A percentile compares a stretch with the other conserved stretches of the same genome.
phyloP scores from a whole-genome alignment of 2,797 vertebrate species.

The Amblyopsis hoosieri region DNA sequence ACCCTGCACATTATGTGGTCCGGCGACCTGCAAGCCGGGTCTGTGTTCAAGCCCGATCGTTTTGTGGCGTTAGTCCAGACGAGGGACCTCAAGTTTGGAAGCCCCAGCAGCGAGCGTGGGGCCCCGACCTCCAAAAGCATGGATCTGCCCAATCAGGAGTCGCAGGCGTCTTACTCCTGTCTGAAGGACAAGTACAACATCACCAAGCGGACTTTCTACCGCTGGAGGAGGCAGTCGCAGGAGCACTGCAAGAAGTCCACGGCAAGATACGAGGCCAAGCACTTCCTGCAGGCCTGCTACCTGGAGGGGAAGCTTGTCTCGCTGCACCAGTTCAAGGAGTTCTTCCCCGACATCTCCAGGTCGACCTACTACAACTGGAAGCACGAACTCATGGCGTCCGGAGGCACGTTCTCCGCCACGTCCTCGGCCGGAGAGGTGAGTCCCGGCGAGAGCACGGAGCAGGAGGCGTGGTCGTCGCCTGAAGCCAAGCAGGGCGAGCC shows the following conservation, averaged over 20 bases:
- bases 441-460: conserved; percentile 75
- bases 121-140: conserved; percentile 70
- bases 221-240: conserved; percentile 91
- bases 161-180: conserved; percentile 83
- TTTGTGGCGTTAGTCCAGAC: conserved; percentile 87
- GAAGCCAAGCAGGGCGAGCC: conserved; percentile 62
- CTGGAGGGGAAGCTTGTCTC: conserved; percentile 86
- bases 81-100: conserved; percentile 71
- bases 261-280: conserved; percentile 91
- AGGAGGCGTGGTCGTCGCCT: conserved; percentile 77
- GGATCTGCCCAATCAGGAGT: conserved; percentile 77
- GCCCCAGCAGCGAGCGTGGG: conserved; percentile 59
- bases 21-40: conserved; percentile 80
- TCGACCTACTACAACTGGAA: conserved; percentile 98
- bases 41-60: conserved; percentile 85
- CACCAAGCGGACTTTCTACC: conserved; percentile 94
- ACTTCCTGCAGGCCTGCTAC: conserved; percentile 90
- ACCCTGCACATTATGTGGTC: conserved; percentile 97
- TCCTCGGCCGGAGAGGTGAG: conserved; percentile 70
- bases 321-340: conserved; percentile 87
- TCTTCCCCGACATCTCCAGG: conserved; percentile 92
- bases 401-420: conserved; percentile 65
- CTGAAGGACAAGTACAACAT: conserved; percentile 88
- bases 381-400: conserved; percentile 84
- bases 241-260: conserved; percentile 89